These are phyloP conservation scores for Eulemur mongoz DNA, from an alignment of 2,797 vertebrate genomes.

Conservation along the genomic window DNA sequence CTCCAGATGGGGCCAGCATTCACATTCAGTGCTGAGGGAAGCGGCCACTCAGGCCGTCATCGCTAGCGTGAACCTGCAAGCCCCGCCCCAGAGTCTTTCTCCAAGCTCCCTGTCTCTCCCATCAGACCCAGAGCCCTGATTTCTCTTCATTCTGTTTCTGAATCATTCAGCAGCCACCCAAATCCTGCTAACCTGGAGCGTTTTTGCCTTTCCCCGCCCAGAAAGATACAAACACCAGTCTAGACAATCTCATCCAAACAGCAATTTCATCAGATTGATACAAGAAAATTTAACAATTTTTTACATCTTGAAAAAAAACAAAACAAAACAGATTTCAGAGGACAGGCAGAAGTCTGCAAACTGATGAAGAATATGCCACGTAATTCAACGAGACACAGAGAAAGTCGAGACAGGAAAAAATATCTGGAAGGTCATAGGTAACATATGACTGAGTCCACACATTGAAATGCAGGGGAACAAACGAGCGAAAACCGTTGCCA, in stretches of 20 bases:
- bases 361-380: neutral
- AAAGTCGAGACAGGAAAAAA: neutral
- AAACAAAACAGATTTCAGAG: neutral
- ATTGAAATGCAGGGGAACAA: neutral
- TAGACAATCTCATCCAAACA: neutral
- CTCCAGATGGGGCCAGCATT: neutral
- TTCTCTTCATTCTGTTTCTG: neutral
- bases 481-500: accelerated
- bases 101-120: accelerated
- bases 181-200: neutral
- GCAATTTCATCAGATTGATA: neutral
- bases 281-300: neutral
- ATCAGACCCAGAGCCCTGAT: accelerated
- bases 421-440: neutral
- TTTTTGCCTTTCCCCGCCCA: neutral
- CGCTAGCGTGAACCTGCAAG: no score
- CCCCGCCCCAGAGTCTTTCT: accelerated
- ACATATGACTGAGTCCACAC: neutral
- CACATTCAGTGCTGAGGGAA: neutral
- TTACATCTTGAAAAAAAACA: neutral
- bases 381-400: neutral
- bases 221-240: neutral
- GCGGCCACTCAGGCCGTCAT: neutral
- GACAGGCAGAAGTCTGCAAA: neutral
- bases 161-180: neutral